Conservation (phyloP, 2,888 invertebrate species). For the Epinotia ramella region DNA sequence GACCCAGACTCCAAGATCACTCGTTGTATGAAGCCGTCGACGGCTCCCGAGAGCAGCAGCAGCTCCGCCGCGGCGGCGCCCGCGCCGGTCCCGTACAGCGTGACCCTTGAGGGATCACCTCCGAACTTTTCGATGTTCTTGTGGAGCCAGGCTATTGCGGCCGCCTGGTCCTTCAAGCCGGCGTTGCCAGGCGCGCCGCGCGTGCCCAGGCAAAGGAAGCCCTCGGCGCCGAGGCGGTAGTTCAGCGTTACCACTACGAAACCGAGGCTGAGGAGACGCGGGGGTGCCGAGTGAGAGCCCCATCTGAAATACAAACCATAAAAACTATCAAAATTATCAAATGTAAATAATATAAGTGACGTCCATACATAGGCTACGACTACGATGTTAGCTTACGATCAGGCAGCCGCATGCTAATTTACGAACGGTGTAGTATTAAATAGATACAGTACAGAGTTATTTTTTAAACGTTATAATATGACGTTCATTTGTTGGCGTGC, state of each 20-base stretch:
- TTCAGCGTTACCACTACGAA: conserved; percentile 74
- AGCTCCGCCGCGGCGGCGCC: conserved; percentile 72
- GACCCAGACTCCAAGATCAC: conserved; percentile 76
- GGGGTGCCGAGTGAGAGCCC: conserved; percentile 67
- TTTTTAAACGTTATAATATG: no score
- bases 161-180: conserved; percentile 77
- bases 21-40: conserved; percentile 67
- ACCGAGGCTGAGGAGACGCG: conserved; percentile 59
- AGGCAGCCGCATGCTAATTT: no score
- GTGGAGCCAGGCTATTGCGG: conserved; percentile 76
- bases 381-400: no score
- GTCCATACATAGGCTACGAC: no score
- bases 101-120: conserved; percentile 70
- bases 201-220: conserved; percentile 73
- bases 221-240: conserved; percentile 73
- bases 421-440: no score
- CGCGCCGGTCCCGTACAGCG: conserved; percentile 71
- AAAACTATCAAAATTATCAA: no score
- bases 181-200: conserved; percentile 71
- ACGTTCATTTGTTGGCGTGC: no score
- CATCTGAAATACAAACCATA: conserved; percentile 58
- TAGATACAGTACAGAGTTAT: no score
- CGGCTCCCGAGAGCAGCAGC: conserved; percentile 65
- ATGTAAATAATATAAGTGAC: no score
- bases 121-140: conserved; percentile 74